Base-by-base conservation (phyloP, 2,797 vertebrate genomes). In the Schizopygopsis pylzovi region DNA sequence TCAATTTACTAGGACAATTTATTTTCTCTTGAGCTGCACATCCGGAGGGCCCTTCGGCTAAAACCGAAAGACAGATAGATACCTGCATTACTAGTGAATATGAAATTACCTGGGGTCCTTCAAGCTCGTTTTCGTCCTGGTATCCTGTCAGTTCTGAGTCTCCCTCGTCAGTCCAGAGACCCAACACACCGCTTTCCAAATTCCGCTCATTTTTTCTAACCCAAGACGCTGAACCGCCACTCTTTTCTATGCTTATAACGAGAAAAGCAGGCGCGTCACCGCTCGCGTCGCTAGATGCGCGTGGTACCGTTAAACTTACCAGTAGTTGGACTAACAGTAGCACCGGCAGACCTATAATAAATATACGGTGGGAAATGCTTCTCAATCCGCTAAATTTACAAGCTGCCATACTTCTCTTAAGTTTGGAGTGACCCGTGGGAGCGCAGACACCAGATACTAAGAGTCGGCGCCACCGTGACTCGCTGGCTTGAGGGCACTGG, bases 321-420 rank as follows among this genome's bases (percentile, higher is more conserved):
- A 86, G 45, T 16, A 90, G 33, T 47, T 90, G 89, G 63, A 90
- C 79, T 25, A 90, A 52, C 61, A 89, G 56, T 4, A 90, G 16
- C 37, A 73, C 28, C 70, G 87, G 65, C 20, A 90, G 52, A 80
- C 73, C 78, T 33, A 86, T 59, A 28, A 77, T 71, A 59, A 85
- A 82, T 1, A 86, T 52, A 54, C 20, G 20, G 15, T 45, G 75
- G 11, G 70, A 73, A 52, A 65, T 41, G 16, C 77, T n/a, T 76
- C 70, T 80, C 25, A 81, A 37, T 43, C 63, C 9, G 16, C 25
- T 85, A 63, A 71, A 81, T 20, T 84, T 88, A 52, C 81, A 71
- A 56, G 68, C 79, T n/a, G 87, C 86, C 89, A 90, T 89, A 15
- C 75, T 76, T 52, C 13, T 87, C 8, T 63, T 65, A 28, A 43